phyloP scores from a whole-genome alignment of 53 echinoderm and acorn worm species.

The Antedon mediterranea region DNA sequence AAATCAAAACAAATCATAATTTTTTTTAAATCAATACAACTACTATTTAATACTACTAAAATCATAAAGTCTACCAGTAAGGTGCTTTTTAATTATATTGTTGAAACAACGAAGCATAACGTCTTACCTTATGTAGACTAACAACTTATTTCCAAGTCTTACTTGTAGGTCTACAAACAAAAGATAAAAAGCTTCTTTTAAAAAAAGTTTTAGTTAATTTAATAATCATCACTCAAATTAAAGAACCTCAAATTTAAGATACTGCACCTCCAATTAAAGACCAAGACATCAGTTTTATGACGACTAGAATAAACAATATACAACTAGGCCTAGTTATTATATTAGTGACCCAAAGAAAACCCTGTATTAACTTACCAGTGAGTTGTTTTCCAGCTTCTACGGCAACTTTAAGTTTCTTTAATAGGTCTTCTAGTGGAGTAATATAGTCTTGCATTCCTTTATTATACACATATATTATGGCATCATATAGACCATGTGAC shows the following conservation, averaged over 20 bases:
- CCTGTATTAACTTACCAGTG: slow-evolving; percentile 38
- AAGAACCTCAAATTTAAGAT: no score
- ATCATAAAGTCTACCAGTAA: neutral
- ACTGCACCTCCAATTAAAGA: no score
- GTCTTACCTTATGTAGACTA: slow-evolving; percentile 86
- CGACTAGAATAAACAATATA: no score
- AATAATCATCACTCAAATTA: no score
- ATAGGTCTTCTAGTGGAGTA: slow-evolving; percentile 78
- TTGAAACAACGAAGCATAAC: neutral
- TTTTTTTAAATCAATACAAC: neutral
- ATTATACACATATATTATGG: slow-evolving; percentile 93
- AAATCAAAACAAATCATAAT: neutral
- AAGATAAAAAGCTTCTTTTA: neutral
- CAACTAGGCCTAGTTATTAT: no score
- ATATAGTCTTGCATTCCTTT: slow-evolving; percentile 91
- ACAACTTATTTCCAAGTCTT: slow-evolving; percentile 71
- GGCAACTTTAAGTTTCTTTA: slow-evolving; percentile 59
- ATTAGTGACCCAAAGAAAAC: no score
- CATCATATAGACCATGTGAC: slow-evolving; percentile 92
- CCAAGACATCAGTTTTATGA: no score
- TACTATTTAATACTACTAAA: neutral
- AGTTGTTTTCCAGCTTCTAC: slow-evolving; percentile 70
- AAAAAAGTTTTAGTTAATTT: neutral
- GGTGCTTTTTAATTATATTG: neutral
- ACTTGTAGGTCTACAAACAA: slow-evolving; percentile 56